Evolutionary conservation across 2,888 invertebrate species (phyloP).

Genomic region (Aromia moschata): DNA sequence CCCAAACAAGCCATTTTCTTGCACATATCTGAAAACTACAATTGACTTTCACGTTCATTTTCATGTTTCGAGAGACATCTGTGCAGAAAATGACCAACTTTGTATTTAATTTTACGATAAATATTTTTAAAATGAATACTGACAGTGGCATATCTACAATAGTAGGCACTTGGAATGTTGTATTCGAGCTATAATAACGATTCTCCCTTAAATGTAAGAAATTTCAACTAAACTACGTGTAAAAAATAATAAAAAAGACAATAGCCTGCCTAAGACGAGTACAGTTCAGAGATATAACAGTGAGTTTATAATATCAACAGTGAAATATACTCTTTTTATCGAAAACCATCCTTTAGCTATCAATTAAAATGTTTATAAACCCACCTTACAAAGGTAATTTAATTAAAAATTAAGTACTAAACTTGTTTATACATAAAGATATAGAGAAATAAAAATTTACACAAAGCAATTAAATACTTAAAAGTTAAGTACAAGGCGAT

Average conservation of each 20-base stretch:
- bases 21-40: not conserved
- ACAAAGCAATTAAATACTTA: not conserved
- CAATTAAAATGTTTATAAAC: too few relatives aligned
- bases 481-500: not conserved
- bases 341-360: not conserved
- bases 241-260: not conserved
- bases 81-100: not conserved
- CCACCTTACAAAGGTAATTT: not conserved
- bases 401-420: not conserved
- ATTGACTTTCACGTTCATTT: not conserved
- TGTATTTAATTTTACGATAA: not conserved
- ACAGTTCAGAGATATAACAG: too few relatives aligned
- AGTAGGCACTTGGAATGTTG: not conserved
- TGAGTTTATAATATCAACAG: not conserved
- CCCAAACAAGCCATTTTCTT: not conserved
- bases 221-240: not conserved
- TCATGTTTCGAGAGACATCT: not conserved
- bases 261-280: not conserved
- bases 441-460: not conserved
- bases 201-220: not conserved
- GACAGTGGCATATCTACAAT: conserved; percentile 3
- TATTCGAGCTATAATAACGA: not conserved
- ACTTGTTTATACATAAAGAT: not conserved
- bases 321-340: not conserved
- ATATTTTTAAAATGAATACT: conserved; percentile 6